Evolutionary conservation across 92 coral and sea anemone genomes (phyloP), one percentile per base, ranked within the genome.

Genomic region (Porites rus): DNA sequence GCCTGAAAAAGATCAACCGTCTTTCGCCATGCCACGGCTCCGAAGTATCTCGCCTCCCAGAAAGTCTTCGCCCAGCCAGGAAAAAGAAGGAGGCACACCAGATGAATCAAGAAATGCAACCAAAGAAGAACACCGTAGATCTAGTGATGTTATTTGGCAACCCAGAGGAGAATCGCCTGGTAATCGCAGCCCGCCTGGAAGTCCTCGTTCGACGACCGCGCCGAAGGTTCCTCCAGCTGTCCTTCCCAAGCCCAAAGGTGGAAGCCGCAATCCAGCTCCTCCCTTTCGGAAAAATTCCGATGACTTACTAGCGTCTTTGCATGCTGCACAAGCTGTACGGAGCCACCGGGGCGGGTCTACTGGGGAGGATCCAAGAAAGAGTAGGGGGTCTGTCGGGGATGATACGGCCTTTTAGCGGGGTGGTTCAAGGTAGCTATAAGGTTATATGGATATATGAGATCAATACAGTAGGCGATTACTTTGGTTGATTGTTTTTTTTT

Each of bases 241-340:
- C 68, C 90, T 79, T n/a, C 98, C 98, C n/a, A 95, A 95, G 77
- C 98, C 98, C 9, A 88, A 92, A 54, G 74, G 65, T 38, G 46
- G 46, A 53, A 56, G 80, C 17, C 94, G 94, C 51, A 78, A 86
- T 24, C 94, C 96, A 1, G 68, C 85, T 6, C 91, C 98, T 10
- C 98, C 98, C 11, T 81, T 81, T 16, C 93, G 94, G n/a, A 85
- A 69, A 17, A 86, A 86, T 63, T 74, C 94, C 3, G 76, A 83
- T 80, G 98, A 95, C 65, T 69, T 95, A 65, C 68, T 95, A 38
- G 93, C 94, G 16, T 90, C 96, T 1, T 62, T 95, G 60, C 98
- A 95, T n/a, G 98, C 98, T 2, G 98, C 88, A 0, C 96, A 95
- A 76, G 94, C 89, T 13, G 98, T 93, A 18, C 93, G 94, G 28